Conservation (phyloP, 2,888 invertebrate species). For the Ligdia adustata region DNA sequence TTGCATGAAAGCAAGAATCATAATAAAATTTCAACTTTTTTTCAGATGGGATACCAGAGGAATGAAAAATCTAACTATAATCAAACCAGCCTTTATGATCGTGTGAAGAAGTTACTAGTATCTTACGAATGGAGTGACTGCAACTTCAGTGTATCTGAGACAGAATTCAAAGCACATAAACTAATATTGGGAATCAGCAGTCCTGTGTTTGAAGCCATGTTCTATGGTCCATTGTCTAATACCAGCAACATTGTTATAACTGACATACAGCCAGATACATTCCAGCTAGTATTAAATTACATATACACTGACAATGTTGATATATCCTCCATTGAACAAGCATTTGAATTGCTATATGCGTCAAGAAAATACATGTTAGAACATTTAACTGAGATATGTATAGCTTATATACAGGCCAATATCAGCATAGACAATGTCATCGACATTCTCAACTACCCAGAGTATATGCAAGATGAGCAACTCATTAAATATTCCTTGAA, state of each 20-base stretch:
- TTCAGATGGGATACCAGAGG: constrained; percentile 68
- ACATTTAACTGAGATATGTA: constrained; percentile 76
- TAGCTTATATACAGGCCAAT: constrained; percentile 79
- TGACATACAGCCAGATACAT: constrained; percentile 85
- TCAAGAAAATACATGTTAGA: constrained; percentile 86
- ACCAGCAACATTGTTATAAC: constrained; percentile 76
- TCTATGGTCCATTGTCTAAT: constrained; percentile 85
- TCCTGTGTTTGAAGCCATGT: constrained; percentile 88
- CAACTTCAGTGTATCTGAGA: constrained; percentile 79
- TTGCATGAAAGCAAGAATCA: no score
- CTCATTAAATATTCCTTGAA: constrained; percentile 79
- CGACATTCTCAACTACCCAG: constrained; percentile 85
- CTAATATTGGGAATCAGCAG: constrained; percentile 86
- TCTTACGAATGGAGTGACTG: constrained; percentile 85
- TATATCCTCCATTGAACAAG: constrained; percentile 82
- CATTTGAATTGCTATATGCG: constrained; percentile 86
- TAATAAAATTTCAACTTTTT: no score
- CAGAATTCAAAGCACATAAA: constrained; percentile 84
- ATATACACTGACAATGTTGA: constrained; percentile 85
- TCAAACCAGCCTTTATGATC: constrained; percentile 69
- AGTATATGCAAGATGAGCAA: constrained; percentile 82
- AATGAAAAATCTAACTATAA: constrained; percentile 46
- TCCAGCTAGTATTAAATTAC: constrained; percentile 84
- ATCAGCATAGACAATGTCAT: constrained; percentile 84
- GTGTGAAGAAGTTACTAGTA: constrained; percentile 73